Evolutionary conservation across 2,888 invertebrate species (phyloP), one percentile per base, ranked within the genome.

Genomic region (Melieria crassipennis): DNA sequence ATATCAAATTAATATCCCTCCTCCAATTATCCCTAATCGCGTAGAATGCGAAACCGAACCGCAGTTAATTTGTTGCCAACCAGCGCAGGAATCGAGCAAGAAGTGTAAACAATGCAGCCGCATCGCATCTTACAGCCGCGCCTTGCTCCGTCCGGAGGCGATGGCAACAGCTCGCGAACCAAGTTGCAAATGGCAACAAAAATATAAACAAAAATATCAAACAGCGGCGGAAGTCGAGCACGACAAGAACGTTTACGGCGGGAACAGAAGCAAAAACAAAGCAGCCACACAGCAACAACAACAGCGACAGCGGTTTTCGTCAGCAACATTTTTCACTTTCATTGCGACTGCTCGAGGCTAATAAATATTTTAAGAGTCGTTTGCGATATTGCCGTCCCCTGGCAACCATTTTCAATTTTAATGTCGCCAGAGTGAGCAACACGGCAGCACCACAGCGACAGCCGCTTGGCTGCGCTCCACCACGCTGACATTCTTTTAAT

Each of bases 331-430:
- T 64, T 64, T 64, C 64, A 52, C 64, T 64, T 64, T 64, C 65
- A 56, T 56, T 65, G 65, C 43, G 61, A 16, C 65, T 56, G 56
- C 65, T 47, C 13, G 57, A 55, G 56, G 65, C 65, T 55, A 55
- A 65, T 65, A 46, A 65, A 65, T 65, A 56, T 65, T 56, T 45
- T 56, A 65, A 65, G 10, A 65, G 57, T 46, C 5, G 65, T 56
- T 65, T 45, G 65, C 45, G 56, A 30, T 30, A 30, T 30, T 30
- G 2, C 30, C 30, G 30, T 30, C 30, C 52, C 30, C 64, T 74
- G 60, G 74, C 65, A 73, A 73, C 73, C 64, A 64, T 64, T 64
- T 64, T 30, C 45, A 74, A 70, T 65, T 65, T 47, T 11, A 16
- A 47, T 6, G 5, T 47, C 48, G 11, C n/a, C 11, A 52, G 5